A percentile compares a stretch with the other conserved stretches of the same genome.
Evolutionary conservation across 2,797 vertebrate genomes (phyloP).

Genomic region (Nasua narica): DNA sequence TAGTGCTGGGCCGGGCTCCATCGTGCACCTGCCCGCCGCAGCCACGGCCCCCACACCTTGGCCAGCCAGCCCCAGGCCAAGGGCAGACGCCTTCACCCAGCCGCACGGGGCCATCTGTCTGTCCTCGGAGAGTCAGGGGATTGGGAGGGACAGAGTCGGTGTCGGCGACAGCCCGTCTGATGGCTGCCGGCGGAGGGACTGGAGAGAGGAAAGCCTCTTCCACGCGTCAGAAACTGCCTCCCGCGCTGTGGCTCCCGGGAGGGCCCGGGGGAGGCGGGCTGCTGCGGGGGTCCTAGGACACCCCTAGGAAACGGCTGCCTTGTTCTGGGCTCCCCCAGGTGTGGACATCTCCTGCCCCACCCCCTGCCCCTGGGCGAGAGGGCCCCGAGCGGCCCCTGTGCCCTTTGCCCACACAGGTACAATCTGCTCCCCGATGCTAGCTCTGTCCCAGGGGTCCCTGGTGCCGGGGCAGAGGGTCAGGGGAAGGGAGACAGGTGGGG

Average conservation of each 20-base stretch:
- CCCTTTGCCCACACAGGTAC: rapidly evolving
- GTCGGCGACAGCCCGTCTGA: rapidly evolving
- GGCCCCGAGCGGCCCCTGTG: neutral
- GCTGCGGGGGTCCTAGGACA: too few species aligned
- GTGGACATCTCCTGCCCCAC: neutral
- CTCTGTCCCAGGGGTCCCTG: neutral
- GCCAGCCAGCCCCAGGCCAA: neutral
- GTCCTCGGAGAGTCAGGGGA: rapidly evolving
- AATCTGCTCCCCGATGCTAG: neutral
- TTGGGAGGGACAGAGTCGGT: neutral
- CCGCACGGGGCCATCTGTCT: neutral
- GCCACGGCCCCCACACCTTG: neutral
- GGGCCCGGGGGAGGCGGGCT: rapidly evolving
- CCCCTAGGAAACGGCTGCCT: rapidly evolving
- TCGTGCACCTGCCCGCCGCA: rapidly evolving
- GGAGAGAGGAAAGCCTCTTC: neutral
- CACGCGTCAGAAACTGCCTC: rapidly evolving
- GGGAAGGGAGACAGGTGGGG: neutral
- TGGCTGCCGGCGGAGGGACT: rapidly evolving
- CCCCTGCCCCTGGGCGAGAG: rapidly evolving
- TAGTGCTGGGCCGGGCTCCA: rapidly evolving
- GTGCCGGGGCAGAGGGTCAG: neutral
- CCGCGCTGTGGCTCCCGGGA: rapidly evolving
- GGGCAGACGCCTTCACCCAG: rapidly evolving
- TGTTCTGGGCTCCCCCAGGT: neutral